Evolutionary conservation across 2,888 invertebrate species (phyloP).

Genomic region (Microplitis manilae): DNA sequence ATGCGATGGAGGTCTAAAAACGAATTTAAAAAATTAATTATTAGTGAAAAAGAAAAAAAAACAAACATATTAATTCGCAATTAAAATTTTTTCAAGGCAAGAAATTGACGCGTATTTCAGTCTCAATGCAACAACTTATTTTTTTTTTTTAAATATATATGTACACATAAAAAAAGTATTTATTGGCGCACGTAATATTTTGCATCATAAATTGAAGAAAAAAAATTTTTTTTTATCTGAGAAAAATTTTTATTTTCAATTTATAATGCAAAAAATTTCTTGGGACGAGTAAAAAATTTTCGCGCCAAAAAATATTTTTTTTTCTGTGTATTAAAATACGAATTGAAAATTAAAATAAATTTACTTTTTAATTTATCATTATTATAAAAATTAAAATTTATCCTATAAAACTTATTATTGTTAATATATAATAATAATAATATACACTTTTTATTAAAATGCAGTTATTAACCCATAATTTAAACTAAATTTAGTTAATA

Average conservation of each 20-base stretch:
- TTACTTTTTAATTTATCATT: slow-evolving; percentile 11
- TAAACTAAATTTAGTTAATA: neutral
- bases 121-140: slow-evolving; percentile 27
- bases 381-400: slow-evolving; percentile 24
- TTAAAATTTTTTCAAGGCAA: slow-evolving; percentile 19
- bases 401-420: slow-evolving; percentile 44
- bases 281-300: too few relatives aligned
- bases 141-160: neutral
- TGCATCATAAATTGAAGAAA: too few relatives aligned
- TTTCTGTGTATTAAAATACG: neutral
- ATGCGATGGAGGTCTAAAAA: too few relatives aligned
- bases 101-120: slow-evolving; percentile 12
- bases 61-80: slow-evolving; percentile 18
- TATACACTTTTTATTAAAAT: slow-evolving; percentile 38
- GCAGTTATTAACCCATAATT: neutral
- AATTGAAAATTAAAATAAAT: neutral
- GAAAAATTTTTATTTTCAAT: too few relatives aligned
- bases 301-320: neutral
- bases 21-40: slow-evolving; percentile 15
- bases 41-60: slow-evolving; percentile 47
- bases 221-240: neutral
- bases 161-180: slow-evolving; percentile 3
- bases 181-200: too few relatives aligned
- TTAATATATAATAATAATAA: slow-evolving; percentile 41
- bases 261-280: too few relatives aligned